phyloP scores from a whole-genome alignment of 2,113 vertebrate species.

The Notiomystis cincta region DNA sequence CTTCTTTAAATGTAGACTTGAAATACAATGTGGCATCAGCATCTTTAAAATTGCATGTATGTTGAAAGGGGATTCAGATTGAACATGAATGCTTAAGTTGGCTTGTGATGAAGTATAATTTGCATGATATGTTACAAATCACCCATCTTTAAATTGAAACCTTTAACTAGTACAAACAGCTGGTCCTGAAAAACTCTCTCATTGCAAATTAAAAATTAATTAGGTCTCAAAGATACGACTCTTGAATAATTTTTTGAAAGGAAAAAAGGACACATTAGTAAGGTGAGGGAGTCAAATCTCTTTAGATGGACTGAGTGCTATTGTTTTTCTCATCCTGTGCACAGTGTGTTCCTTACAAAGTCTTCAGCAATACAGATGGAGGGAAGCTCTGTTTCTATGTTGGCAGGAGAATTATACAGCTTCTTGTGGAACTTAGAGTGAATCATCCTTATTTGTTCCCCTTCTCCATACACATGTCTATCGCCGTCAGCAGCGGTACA shows the following conservation, averaged over 20 bases:
- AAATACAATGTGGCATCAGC: not conserved
- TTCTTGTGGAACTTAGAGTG: conserved; percentile 14
- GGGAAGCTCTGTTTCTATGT: not conserved
- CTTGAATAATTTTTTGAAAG: not conserved
- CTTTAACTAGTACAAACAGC: not conserved
- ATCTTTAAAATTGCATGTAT: not conserved
- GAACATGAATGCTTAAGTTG: not conserved
- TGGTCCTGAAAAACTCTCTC: not conserved
- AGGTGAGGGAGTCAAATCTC: not conserved
- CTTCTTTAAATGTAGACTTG: not conserved
- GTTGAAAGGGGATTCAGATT: not conserved
- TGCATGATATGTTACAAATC: not conserved
- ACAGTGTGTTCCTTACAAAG: not conserved
- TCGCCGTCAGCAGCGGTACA: not conserved
- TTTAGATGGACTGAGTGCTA: not conserved
- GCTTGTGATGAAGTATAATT: not conserved
- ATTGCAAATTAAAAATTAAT: not conserved
- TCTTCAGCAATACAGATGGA: conserved; percentile 7
- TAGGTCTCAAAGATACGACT: not conserved
- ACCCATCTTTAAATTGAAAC: not conserved
- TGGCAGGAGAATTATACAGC: conserved; percentile 11
- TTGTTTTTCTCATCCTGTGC: not conserved
- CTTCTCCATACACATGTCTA: not conserved
- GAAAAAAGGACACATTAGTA: accelerated
- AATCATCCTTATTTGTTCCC: conserved; percentile 33